Base-by-base conservation (phyloP, 2,113 vertebrate genomes). In the Axis porcinus region DNA sequence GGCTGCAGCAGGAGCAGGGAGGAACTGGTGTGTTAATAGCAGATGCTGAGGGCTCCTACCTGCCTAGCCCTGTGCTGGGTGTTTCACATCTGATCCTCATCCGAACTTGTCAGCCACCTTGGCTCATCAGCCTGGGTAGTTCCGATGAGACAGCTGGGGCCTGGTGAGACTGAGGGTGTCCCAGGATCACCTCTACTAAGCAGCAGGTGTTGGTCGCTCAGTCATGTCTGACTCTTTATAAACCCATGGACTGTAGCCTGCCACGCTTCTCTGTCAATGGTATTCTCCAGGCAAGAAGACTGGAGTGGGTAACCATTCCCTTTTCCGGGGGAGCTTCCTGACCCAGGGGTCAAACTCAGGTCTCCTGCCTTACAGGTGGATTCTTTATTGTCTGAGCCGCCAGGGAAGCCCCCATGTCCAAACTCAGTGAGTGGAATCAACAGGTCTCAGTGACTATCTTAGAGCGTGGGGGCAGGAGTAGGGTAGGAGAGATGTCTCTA, bases 381-480 rank as follows among this genome's bases (percentile, higher is more conserved):
- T 43, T 76, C 23, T 76, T 43, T 43, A 43, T 43, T 43, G 40
- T 76, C 40, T 76, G 70, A 43, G 12, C 36, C 23, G 0, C 23
- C 12, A 43, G 70, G 70, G 23, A 76, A 27, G 40, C 11, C 27
- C 11, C 16, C 27, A 12, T 6, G 25, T 67, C 64, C 60, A 85
- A 13, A n/a, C 30, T 82, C 30, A 54, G 30, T 14, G 79, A 30
- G 50, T n/a, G 79, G 58, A 85, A 58, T 58, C 55, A 28, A 40
- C 58, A 36, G 62, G 74, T 15, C 27, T 50, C 23, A 0, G 45
- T 23, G 45, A 52, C n/a, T 10, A 3, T 50, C 30, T 17, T 2
- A 50, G 13, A 52, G 10, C 5, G 6, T 2, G 2, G 16, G 17
- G 14, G 81, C 12, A 33, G n/a, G 14, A 57, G 52, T 9, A 0